Evolutionary conservation across 2,888 invertebrate genomes (phyloP).

Genomic region (Caenorhabditis wallacei): DNA sequence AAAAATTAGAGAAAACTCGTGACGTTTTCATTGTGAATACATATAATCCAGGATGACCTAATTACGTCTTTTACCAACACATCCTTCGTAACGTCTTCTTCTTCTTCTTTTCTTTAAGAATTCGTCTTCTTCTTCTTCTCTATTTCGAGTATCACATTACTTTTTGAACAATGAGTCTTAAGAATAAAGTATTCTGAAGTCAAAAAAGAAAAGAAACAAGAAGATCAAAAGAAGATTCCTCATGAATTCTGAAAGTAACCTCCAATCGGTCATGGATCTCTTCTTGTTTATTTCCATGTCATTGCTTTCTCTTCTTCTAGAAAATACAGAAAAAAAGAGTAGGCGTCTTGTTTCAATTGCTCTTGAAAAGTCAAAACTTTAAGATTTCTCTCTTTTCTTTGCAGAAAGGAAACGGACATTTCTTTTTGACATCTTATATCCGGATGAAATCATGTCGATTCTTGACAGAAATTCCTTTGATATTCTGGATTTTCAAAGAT

Average conservation of each 20-base stretch:
- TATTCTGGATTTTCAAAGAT: constrained; percentile 13
- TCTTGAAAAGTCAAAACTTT: constrained; percentile 20
- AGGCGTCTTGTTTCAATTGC: constrained; percentile 22
- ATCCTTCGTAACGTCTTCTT: constrained; percentile 7
- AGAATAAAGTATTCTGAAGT: constrained; percentile 57
- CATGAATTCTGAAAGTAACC: constrained; percentile 35
- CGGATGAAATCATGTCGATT: constrained; percentile 3
- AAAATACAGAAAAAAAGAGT: constrained; percentile 12
- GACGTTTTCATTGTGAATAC: constrained; percentile 24
- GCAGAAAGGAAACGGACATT: constrained; percentile 28
- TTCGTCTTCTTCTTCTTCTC: constrained; percentile 14
- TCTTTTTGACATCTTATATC: constrained; percentile 18
- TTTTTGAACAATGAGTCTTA: constrained; percentile 35
- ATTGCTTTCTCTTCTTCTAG: not conserved
- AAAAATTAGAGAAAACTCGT: constrained; percentile 14
- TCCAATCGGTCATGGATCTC: constrained; percentile 24
- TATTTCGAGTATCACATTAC: constrained; percentile 56
- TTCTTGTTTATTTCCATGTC: constrained; percentile 13
- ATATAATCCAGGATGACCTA: constrained; percentile 28
- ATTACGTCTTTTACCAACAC: constrained; percentile 30
- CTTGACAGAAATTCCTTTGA: constrained; percentile 1
- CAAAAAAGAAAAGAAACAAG: constrained; percentile 11
- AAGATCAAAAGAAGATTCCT: constrained; percentile 1
- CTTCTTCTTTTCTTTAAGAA: constrained; percentile 15
- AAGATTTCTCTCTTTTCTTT: constrained; percentile 21